Base-by-base conservation (phyloP, 2,888 invertebrate genomes). In the Enoplolaimus lenunculus region DNA sequence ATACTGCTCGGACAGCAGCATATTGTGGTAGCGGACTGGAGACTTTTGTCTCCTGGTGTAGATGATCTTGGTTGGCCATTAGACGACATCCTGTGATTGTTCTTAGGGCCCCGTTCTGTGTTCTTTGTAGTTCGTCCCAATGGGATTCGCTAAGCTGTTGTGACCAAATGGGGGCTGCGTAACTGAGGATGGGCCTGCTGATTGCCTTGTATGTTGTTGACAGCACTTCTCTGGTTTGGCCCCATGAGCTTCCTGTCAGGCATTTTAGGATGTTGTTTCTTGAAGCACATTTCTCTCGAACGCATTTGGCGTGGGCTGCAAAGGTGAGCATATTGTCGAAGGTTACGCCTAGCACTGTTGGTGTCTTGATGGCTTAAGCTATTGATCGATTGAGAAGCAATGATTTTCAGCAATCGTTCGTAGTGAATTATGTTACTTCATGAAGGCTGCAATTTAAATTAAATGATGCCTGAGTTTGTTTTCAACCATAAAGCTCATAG, bases 31-130 rank as follows among this genome's bases (percentile, higher is more conserved):
- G 16, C 57, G n/a, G n/a, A 57, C 57, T 16, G 57, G 57, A 16
- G 57, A 57, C n/a, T 57, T 57, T n/a, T n/a, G 57, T 57, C n/a
- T 57, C 57, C 57, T 57, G 57, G 57, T 57, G 57, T 57, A 57
- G 57, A n/a, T 57, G 57, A n/a, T 57, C 57, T 57, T 21, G 16
- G 16, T 57, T 57, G 57, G 57, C 16, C 57, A 57, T 57, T n/a
- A 57, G n/a, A 57, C n/a, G 57, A n/a, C 57, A 57, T 57, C 57
- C 57, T 16, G 16, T 57, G 57, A 57, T 57, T 16, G 57, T 57
- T 57, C 57, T 16, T n/a, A 57, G 57, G n/a, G 57, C 57, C 57
- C 16, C 57, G n/a, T 57, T 57, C 57, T 57, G 57, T 21, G 57
- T n/a, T 21, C 16, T n/a, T 57, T 57, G 57, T 57, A 21, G 57